A percentile compares a stretch with the other conserved stretches of the same genome.
Conservation (phyloP, 2,888 invertebrate species). For the Mesochorus sp. region DNA sequence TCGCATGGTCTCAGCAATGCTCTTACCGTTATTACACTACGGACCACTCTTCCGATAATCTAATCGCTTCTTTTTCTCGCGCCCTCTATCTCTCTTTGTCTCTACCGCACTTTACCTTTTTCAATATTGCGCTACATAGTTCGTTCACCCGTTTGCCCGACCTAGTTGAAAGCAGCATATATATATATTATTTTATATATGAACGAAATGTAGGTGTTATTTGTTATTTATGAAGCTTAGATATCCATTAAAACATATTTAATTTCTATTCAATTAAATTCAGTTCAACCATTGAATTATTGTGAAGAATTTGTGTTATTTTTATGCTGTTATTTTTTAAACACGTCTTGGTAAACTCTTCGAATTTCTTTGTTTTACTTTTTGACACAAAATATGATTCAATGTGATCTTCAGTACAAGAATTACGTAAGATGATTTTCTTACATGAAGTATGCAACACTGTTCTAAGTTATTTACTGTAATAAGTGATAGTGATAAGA, state of each 20-base stretch:
- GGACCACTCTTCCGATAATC: conserved; percentile 58
- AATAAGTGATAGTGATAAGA: too few relatives aligned
- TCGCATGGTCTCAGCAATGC: conserved; percentile 42
- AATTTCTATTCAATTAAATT: not conserved
- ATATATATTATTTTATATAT: not conserved
- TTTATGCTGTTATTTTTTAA: too few relatives aligned
- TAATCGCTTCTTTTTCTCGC: conserved; percentile 52
- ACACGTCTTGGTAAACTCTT: too few relatives aligned
- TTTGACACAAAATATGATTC: conserved; percentile 27
- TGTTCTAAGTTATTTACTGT: not conserved
- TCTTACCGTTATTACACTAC: conserved; percentile 58
- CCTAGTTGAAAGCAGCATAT: conserved; percentile 22
- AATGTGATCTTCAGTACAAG: conserved; percentile 24
- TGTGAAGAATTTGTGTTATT: too few relatives aligned
- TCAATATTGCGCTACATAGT: conserved; percentile 24
- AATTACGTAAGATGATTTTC: conserved; percentile 7
- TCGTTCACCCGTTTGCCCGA: conserved; percentile 39
- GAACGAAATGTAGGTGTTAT: not conserved
- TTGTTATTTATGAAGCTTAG: not conserved
- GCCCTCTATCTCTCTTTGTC: conserved; percentile 35
- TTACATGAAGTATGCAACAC: conserved; percentile 8
- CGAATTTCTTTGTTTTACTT: not conserved
- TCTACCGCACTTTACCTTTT: conserved; percentile 19
- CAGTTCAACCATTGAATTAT: not conserved
- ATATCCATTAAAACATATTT: not conserved